Percentiles rank a stretch among this genome's conserved stretches.
Conservation (phyloP, 2,888 invertebrate species). For the Dolichomitus sp. region DNA sequence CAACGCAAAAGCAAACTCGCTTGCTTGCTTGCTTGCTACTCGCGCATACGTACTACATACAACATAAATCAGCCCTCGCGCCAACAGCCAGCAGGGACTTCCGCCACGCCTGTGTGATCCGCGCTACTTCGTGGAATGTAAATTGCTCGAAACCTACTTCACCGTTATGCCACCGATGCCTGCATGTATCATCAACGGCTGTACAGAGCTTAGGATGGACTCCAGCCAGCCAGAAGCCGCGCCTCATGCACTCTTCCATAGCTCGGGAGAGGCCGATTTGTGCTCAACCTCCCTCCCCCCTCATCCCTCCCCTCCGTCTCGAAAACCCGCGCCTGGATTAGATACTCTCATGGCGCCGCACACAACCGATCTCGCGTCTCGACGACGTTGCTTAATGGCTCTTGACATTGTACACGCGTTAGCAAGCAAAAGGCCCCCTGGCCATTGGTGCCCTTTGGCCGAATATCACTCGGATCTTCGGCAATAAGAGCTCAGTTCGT, state of each 20-base stretch:
- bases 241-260: constrained; percentile 30
- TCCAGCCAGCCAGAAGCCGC: constrained; percentile 16
- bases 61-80: constrained; percentile 58
- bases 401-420: constrained; percentile 38
- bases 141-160: constrained; percentile 73
- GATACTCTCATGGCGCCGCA: constrained; percentile 21
- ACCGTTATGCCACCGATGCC: constrained; percentile 69
- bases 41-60: constrained; percentile 4
- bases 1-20: background rate
- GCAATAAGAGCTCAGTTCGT: background rate
- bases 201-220: background rate
- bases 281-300: background rate
- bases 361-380: constrained; percentile 8
- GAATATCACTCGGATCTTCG: background rate
- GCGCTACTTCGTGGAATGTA: constrained; percentile 72
- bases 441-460: constrained; percentile 34
- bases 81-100: constrained; percentile 64
- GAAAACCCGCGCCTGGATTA: constrained; percentile 25
- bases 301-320: background rate
- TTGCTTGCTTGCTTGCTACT: background rate
- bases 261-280: constrained; percentile 23
- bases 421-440: background rate
- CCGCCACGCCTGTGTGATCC: constrained; percentile 67
- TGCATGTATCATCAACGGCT: constrained; percentile 41
- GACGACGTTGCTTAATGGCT: constrained; percentile 33